Evolutionary conservation across 30 jellyfish, hydroid and myxozoan genomes (phyloP).

Genomic region (Aurelia aurita): DNA sequence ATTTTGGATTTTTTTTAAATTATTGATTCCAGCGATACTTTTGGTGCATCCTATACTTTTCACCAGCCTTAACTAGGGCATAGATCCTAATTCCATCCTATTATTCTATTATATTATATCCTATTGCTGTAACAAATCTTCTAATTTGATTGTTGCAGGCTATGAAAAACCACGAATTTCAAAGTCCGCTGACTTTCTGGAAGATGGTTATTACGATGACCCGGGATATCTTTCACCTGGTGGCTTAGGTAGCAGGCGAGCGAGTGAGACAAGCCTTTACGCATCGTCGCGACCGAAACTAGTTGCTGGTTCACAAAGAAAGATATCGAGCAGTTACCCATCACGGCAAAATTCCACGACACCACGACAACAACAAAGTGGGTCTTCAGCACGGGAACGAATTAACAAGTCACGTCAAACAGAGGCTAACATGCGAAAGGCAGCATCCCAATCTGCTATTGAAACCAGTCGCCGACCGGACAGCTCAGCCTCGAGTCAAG

Average conservation of each 20-base stretch:
- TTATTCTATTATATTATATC: background rate
- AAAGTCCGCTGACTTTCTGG: constrained; percentile 33
- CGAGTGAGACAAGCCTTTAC: constrained; percentile 59
- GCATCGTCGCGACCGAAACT: background rate
- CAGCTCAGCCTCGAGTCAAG: background rate
- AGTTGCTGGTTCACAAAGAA: background rate
- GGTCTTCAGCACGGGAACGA: constrained; percentile 1
- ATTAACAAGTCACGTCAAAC: constrained; percentile 14
- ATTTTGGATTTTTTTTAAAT: too few relatives aligned
- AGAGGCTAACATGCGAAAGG: constrained; percentile 24
- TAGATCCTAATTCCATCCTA: background rate
- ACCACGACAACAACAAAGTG: background rate
- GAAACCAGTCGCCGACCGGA: background rate
- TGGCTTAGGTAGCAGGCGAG: constrained; percentile 36
- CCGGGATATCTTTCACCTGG: constrained; percentile 10
- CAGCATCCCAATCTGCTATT: constrained; percentile 42
- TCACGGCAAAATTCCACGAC: background rate
- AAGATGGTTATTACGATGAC: constrained; percentile 23
- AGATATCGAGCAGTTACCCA: background rate
- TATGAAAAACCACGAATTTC: constrained; percentile 30
- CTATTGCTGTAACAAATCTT: background rate
- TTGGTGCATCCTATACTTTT: too few relatives aligned
- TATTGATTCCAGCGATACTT: too few relatives aligned
- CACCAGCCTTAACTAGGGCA: background rate
- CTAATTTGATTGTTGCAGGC: constrained; percentile 17